These are phyloP conservation scores for Oryzias sinensis DNA, from an alignment of 2,797 vertebrate species.

Conservation along the genomic window DNA sequence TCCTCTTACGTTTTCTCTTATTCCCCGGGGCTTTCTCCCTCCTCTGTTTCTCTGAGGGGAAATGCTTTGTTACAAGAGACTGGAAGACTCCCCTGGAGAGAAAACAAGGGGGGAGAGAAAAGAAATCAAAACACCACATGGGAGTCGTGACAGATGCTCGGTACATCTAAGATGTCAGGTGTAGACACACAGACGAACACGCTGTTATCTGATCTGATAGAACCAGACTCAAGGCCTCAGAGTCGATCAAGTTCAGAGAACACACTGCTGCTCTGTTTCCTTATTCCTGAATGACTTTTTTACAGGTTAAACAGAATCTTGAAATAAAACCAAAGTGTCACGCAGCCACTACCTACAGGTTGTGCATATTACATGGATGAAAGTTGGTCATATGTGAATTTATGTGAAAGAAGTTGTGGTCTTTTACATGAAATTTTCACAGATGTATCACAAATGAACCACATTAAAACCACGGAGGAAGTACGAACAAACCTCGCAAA, in stretches of 20 bases:
- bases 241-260: slow-evolving; percentile 28
- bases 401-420: too few relatives aligned
- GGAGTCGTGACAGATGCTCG: neutral
- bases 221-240: slow-evolving; percentile 15
- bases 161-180: slow-evolving; percentile 29
- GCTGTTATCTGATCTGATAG: slow-evolving; percentile 15
- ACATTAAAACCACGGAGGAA: too few relatives aligned
- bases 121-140: neutral
- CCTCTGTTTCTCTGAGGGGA: slow-evolving; percentile 93
- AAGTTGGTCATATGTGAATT: too few relatives aligned
- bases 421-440: too few relatives aligned
- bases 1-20: slow-evolving; percentile 91
- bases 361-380: too few relatives aligned
- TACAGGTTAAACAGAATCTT: slow-evolving; percentile 11
- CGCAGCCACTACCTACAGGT: slow-evolving; percentile 1
- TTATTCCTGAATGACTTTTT: slow-evolving; percentile 15
- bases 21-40: slow-evolving; percentile 85
- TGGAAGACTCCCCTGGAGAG: slow-evolving; percentile 91
- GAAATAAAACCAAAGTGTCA: slow-evolving; percentile 4
- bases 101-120: slow-evolving; percentile 10
- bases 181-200: slow-evolving; percentile 27
- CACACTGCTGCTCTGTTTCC: slow-evolving; percentile 6
- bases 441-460: too few relatives aligned
- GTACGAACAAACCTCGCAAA: too few relatives aligned
- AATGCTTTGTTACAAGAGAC: slow-evolving; percentile 94